Conservation (phyloP, 2,888 invertebrate species). For the Nymphalis c-album region DNA sequence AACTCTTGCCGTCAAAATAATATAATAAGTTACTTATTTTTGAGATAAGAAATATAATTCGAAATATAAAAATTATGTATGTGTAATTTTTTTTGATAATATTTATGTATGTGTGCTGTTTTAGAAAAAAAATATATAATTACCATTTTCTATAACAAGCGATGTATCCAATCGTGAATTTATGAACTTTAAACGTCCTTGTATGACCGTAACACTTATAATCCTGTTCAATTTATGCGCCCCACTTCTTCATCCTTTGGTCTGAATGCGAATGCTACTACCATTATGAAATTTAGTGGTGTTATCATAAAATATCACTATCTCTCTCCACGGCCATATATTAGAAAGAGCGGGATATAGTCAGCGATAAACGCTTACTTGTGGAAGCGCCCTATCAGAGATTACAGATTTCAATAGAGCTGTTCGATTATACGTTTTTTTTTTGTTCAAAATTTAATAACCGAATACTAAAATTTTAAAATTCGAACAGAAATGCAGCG, state of each 20-base stretch:
- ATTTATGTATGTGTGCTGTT: too few relatives aligned
- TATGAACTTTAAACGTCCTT: conserved; percentile 38
- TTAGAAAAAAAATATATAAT: conserved; percentile 42
- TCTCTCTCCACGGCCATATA: conserved; percentile 40
- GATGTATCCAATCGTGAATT: conserved; percentile 11
- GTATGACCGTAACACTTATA: conserved; percentile 25
- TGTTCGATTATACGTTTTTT: neutral
- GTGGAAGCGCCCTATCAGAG: conserved; percentile 38
- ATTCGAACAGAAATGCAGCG: neutral
- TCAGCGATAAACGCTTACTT: conserved; percentile 37
- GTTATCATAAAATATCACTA: conserved; percentile 44
- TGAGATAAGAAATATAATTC: neutral
- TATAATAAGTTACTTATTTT: neutral
- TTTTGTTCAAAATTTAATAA: neutral
- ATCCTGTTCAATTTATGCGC: conserved; percentile 63
- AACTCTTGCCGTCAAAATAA: too few relatives aligned
- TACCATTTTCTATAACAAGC: conserved; percentile 52
- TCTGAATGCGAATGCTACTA: conserved; percentile 50
- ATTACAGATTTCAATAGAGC: conserved; percentile 32
- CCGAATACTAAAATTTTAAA: neutral
- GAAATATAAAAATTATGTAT: too few relatives aligned
- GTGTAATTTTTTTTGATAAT: too few relatives aligned
- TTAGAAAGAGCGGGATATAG: conserved; percentile 39
- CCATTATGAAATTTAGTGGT: conserved; percentile 49
- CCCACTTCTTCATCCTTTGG: conserved; percentile 58